Evolutionary conservation across 2,797 vertebrate species (phyloP).

Genomic region (Cynodonichthys magdalenae): DNA sequence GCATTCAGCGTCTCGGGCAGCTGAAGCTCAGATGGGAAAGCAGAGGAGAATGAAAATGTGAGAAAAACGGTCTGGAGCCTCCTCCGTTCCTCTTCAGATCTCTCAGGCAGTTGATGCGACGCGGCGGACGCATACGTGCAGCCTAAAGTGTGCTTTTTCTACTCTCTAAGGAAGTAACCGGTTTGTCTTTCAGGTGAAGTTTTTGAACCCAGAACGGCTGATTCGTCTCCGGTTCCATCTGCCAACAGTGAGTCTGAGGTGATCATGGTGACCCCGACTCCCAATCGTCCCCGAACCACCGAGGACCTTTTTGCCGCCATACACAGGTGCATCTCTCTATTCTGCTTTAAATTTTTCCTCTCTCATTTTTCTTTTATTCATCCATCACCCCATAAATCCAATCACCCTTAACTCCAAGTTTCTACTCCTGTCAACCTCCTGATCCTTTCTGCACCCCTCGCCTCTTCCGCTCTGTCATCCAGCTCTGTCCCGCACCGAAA

Average conservation of each 20-base stretch:
- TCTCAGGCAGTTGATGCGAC: conserved; percentile 40
- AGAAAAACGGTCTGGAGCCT: conserved; percentile 53
- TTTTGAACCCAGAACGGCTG: conserved; percentile 78
- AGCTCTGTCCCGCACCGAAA: conserved; percentile 53
- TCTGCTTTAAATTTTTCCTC: conserved; percentile 4
- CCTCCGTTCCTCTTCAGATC: conserved; percentile 34
- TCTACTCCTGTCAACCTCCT: conserved; percentile 10
- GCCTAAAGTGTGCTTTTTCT: conserved; percentile 12
- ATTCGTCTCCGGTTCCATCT: conserved; percentile 69
- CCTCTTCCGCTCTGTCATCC: conserved; percentile 38
- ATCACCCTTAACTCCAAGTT: conserved; percentile 23
- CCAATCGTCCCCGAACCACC: conserved; percentile 89
- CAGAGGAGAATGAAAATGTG: conserved; percentile 69
- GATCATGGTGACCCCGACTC: conserved; percentile 88
- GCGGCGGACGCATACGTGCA: conserved; percentile 21
- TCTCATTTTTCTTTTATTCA: conserved; percentile 12
- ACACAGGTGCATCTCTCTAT: conserved; percentile 86
- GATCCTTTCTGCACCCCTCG: conserved; percentile 25
- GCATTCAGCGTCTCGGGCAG: conserved; percentile 74
- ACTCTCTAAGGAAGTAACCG: conserved; percentile 32
- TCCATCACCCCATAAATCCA: conserved; percentile 13
- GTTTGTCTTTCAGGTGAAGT: conserved; percentile 81
- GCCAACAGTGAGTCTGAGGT: conserved; percentile 72
- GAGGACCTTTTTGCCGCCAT: conserved; percentile 98
- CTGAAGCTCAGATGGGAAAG: conserved; percentile 69